Base-by-base conservation (phyloP, 2,888 invertebrate species). In the Brenthis daphne region DNA sequence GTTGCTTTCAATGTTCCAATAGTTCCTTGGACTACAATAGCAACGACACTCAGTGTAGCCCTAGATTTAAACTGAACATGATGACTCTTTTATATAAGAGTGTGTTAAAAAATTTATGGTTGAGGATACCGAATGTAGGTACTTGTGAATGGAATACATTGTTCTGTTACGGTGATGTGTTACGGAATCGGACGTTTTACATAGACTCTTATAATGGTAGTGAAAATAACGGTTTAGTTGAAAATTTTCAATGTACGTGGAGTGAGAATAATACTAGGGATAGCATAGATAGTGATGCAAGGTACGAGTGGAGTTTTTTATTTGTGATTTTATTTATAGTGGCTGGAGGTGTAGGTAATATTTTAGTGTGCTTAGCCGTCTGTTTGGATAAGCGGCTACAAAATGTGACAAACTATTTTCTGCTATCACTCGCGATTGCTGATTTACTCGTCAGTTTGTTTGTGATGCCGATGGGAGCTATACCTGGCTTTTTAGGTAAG, bases 401-500 rank as follows among this genome's bases (percentile, higher is more conserved):
- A 89, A 99, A 98, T 88, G 97, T 98, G 75, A 99, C 99, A 74
- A 99, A 99, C 92, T 98, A 98, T 90, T 99, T 99, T 87, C 94
- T 99, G 73, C 94, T 98, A 79, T 98, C 98, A 29, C 89, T 99
- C 85, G 98, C 98, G 57, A 96, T 98, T 66, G 98, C 99, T 65
- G 99, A 99, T 92, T 93, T 99, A 69, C 94, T 99, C 73, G 98
- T 99, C 82, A 98, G 98, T 81, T 90, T 98, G 73, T 96, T 98
- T 82, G 99, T 99, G 68, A 99, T 99, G 99, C 99, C 99, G 4
- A 94, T 98, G 85, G 98, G 98, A 71, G 98, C 99, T 51, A 96
- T 98, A 79, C 97, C 97, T 43, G 98, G 98, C 83, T 97, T 99
- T 90, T 93, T 98, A 81, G 98, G 98, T 98, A 86, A 96, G 97